Percentiles rank a stretch among this genome's conserved stretches.
phyloP scores from a whole-genome alignment of 1,140 invertebrate species.

The Euglossa dilemma region DNA sequence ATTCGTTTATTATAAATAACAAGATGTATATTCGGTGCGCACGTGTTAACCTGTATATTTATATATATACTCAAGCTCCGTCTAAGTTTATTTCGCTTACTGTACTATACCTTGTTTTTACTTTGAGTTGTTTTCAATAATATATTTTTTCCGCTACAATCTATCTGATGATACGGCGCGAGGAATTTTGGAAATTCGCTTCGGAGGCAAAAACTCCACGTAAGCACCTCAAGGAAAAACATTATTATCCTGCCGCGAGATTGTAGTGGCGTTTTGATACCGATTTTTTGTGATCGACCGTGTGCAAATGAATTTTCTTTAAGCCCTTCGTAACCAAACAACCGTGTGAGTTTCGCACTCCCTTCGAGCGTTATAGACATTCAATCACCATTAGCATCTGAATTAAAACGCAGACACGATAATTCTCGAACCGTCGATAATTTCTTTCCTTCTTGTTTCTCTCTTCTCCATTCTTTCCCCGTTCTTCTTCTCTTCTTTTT shows the following conservation, averaged over 20 bases:
- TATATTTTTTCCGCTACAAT: slow-evolving; percentile 55
- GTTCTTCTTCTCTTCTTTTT: slow-evolving; percentile 43
- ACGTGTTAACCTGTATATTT: slow-evolving; percentile 77
- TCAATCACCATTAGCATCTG: slow-evolving; percentile 43
- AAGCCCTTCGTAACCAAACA: slow-evolving; percentile 61
- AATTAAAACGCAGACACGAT: slow-evolving; percentile 39
- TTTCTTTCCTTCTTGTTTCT: neutral
- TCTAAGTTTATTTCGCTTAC: slow-evolving; percentile 72
- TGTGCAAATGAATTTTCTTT: slow-evolving; percentile 45
- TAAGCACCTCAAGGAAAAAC: slow-evolving; percentile 34
- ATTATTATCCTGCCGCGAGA: slow-evolving; percentile 56
- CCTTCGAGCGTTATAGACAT: slow-evolving; percentile 46
- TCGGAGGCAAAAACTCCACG: slow-evolving; percentile 46
- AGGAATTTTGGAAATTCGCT: slow-evolving; percentile 52
- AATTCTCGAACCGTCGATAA: slow-evolving; percentile 23
- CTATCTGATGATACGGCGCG: slow-evolving; percentile 52
- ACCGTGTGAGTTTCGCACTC: slow-evolving; percentile 8
- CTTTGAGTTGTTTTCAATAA: slow-evolving; percentile 63
- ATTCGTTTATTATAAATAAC: slow-evolving; percentile 82
- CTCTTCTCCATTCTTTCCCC: neutral
- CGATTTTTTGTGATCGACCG: slow-evolving; percentile 47
- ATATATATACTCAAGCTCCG: slow-evolving; percentile 77
- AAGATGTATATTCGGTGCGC: slow-evolving; percentile 81
- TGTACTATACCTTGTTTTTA: slow-evolving; percentile 68
- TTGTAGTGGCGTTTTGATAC: slow-evolving; percentile 52